Evolutionary conservation across 2,797 vertebrate genomes (phyloP).

Genomic region (Epinephelus malabaricus): DNA sequence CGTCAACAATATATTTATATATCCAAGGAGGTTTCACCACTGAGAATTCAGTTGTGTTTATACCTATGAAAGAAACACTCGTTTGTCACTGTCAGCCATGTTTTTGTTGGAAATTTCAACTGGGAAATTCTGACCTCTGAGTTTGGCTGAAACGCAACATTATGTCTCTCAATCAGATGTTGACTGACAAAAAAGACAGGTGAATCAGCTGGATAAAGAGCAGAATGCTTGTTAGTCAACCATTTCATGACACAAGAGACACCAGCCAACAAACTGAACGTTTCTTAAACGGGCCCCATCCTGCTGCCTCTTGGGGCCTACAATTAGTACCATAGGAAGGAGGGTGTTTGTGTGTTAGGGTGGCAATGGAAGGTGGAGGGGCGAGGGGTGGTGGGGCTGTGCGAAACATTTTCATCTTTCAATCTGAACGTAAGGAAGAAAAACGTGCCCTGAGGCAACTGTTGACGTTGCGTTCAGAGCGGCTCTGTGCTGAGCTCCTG

Average conservation of each 20-base stretch:
- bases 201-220: constrained; percentile 26
- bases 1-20: too few relatives aligned
- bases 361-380: constrained; percentile 38
- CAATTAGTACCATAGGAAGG: constrained; percentile 89
- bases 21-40: too few relatives aligned
- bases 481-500: constrained; percentile 64
- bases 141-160: too few relatives aligned
- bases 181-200: neutral
- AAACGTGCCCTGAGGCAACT: constrained; percentile 90
- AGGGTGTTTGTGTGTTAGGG: constrained; percentile 43
- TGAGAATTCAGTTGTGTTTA: too few relatives aligned
- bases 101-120: too few relatives aligned
- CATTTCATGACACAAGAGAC: constrained; percentile 88
- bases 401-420: constrained; percentile 91
- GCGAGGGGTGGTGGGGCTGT: constrained; percentile 77
- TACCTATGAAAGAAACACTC: too few relatives aligned
- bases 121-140: too few relatives aligned
- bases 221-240: constrained; percentile 80
- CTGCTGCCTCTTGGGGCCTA: constrained; percentile 86
- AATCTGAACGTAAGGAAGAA: constrained; percentile 86
- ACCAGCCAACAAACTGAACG: constrained; percentile 78
- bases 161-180: neutral
- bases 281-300: constrained; percentile 72
- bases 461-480: constrained; percentile 91
- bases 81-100: too few relatives aligned